These are phyloP conservation scores for Prochilodus magdalenae DNA, from an alignment of 2,113 vertebrate genomes.

Conservation along the genomic window DNA sequence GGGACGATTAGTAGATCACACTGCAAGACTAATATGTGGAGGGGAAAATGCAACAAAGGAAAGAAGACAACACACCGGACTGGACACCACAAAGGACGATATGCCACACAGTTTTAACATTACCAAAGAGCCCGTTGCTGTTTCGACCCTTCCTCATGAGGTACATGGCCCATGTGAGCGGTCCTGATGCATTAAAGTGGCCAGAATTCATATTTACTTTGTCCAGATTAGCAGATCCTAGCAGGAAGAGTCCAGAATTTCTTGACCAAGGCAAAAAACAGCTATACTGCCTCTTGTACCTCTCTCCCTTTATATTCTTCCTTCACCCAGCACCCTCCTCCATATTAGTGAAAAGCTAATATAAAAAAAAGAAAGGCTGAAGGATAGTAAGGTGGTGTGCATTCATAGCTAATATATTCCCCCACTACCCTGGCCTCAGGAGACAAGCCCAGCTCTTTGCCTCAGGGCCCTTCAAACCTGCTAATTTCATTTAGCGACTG, in stretches of 20 bases:
- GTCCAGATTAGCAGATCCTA: not conserved
- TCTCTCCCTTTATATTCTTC: slow-evolving; percentile 33
- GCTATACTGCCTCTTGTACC: not conserved
- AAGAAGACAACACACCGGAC: not conserved
- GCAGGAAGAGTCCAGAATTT: not conserved
- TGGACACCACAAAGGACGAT: not conserved
- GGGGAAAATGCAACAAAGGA: not conserved
- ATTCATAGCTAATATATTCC: slow-evolving; percentile 76
- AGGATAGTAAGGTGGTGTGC: slow-evolving; percentile 61
- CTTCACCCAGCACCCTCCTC: not conserved
- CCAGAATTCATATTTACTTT: slow-evolving; percentile 72
- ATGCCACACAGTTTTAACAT: slow-evolving; percentile 36
- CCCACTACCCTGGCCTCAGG: slow-evolving; percentile 81
- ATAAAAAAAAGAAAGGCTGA: slow-evolving; percentile 49
- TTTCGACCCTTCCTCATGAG: slow-evolving; percentile 78
- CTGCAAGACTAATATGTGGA: not conserved
- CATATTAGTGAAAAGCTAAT: slow-evolving; percentile 6
- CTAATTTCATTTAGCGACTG: slow-evolving; percentile 84
- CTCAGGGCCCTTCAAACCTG: slow-evolving; percentile 80
- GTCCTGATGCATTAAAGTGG: slow-evolving; percentile 65
- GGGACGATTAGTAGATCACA: not conserved
- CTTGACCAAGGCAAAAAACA: not conserved
- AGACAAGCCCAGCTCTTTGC: slow-evolving; percentile 80
- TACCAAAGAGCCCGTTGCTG: slow-evolving; percentile 69
- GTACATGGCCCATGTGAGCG: slow-evolving; percentile 81